A percentile compares a stretch with the other conserved stretches of the same genome.
Evolutionary conservation across 2,888 invertebrate species (phyloP).

Genomic region (Drosophila bunnanda): DNA sequence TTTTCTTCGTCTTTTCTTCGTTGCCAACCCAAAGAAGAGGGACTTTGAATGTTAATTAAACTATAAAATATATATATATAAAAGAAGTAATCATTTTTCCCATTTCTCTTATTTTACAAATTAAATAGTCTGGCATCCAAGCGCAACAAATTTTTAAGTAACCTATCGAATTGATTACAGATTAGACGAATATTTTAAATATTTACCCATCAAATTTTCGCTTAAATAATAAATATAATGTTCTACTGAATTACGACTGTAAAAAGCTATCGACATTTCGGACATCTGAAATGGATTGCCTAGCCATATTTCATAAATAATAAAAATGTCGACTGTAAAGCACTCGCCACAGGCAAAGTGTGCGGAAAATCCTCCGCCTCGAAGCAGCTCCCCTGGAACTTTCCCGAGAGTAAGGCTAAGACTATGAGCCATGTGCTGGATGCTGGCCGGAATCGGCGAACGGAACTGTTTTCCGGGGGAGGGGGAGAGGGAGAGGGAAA

Average conservation of each 20-base stretch:
- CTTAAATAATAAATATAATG: background rate
- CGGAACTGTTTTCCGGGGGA: conserved; percentile 42
- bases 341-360: conserved; percentile 50
- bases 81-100: no score
- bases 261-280: conserved; percentile 28
- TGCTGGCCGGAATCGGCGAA: conserved; percentile 9
- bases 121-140: background rate
- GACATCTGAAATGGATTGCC: conserved; percentile 20
- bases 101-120: no score
- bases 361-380: conserved; percentile 9
- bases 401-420: conserved; percentile 11
- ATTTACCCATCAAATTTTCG: background rate
- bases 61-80: background rate
- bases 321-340: conserved; percentile 72
- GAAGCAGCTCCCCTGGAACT: conserved; percentile 12
- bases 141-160: background rate
- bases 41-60: no score
- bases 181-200: background rate
- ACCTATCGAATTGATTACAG: background rate
- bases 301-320: conserved; percentile 74
- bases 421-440: conserved; percentile 33
- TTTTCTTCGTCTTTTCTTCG: no score
- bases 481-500: conserved; percentile 1
- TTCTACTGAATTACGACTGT: background rate
- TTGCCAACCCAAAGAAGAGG: no score